These are phyloP conservation scores for Philaenus spumarius DNA, from an alignment of 1,140 invertebrate genomes.

Conservation along the genomic window DNA sequence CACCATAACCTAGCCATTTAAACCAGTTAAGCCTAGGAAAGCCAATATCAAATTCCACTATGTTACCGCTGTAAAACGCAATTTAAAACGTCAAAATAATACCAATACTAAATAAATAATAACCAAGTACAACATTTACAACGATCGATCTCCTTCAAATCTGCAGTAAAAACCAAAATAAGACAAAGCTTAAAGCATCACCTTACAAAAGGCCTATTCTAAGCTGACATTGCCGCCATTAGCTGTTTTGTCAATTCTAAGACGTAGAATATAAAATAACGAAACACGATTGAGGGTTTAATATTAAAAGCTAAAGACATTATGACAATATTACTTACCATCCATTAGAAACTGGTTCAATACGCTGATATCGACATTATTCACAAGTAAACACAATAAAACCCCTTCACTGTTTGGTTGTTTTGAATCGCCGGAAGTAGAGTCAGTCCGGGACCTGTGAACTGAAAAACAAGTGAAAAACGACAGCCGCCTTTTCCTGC, in stretches of 20 bases:
- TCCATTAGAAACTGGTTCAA: constrained; percentile 21
- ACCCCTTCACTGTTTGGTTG: constrained; percentile 24
- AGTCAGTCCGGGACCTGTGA: constrained; percentile 1
- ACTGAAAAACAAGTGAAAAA: too few relatives aligned
- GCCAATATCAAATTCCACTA: neutral
- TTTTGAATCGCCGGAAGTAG: constrained; percentile 30
- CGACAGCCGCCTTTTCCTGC: too few relatives aligned
- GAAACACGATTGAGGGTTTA: neutral
- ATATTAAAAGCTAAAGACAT: neutral
- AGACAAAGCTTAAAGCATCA: neutral
- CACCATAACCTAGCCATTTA: constrained; percentile 7
- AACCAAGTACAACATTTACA: neutral
- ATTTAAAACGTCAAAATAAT: neutral
- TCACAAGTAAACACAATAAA: constrained; percentile 24
- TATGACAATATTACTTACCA: constrained; percentile 18
- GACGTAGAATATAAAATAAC: neutral
- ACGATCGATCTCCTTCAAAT: neutral
- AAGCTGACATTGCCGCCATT: constrained; percentile 14
- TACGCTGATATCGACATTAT: constrained; percentile 18
- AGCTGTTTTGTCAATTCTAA: constrained; percentile 7
- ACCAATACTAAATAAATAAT: neutral
- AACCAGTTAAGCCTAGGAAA: neutral
- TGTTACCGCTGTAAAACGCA: neutral
- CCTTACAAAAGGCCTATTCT: neutral
- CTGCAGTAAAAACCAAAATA: neutral